Conservation (phyloP, 2,797 vertebrate genomes). For the Spinus pinus region DNA sequence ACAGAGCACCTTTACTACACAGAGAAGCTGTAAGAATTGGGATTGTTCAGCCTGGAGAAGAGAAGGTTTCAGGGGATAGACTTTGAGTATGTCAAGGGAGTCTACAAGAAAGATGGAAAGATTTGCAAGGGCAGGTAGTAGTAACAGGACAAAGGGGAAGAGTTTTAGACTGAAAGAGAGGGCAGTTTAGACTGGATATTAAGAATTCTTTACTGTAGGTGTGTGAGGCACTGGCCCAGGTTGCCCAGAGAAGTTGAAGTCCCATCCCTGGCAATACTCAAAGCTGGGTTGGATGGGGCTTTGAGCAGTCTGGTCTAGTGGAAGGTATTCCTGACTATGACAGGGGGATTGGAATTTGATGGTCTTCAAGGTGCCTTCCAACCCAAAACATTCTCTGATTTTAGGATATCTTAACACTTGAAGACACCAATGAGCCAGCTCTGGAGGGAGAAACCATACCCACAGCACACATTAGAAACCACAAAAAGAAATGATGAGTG, state of each 20-base stretch:
- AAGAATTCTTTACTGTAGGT: not conserved
- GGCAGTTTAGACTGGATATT: not conserved
- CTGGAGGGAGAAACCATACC: not conserved
- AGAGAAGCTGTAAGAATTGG: not conserved
- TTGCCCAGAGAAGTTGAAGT: not conserved
- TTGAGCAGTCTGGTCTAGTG: not conserved
- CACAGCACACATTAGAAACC: not conserved
- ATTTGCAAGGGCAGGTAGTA: not conserved
- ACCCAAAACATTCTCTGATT: not conserved
- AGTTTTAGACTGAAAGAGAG: not conserved
- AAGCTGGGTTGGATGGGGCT: not conserved
- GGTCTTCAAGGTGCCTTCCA: not conserved
- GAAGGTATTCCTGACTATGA: not conserved
- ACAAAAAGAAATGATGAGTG: not conserved
- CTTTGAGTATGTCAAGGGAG: accelerated
- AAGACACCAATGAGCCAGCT: not conserved
- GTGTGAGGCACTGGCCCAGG: not conserved
- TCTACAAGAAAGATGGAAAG: not conserved
- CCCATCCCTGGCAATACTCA: not conserved
- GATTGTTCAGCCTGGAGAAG: not conserved
- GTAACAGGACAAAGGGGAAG: not conserved
- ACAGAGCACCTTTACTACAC: not conserved
- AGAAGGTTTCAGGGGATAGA: not conserved
- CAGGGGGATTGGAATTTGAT: not conserved
- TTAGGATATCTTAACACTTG: not conserved